A percentile compares a stretch with the other conserved stretches of the same genome.
Evolutionary conservation across 1,140 invertebrate genomes (phyloP).

Genomic region (Pygmarrhopalites habei): DNA sequence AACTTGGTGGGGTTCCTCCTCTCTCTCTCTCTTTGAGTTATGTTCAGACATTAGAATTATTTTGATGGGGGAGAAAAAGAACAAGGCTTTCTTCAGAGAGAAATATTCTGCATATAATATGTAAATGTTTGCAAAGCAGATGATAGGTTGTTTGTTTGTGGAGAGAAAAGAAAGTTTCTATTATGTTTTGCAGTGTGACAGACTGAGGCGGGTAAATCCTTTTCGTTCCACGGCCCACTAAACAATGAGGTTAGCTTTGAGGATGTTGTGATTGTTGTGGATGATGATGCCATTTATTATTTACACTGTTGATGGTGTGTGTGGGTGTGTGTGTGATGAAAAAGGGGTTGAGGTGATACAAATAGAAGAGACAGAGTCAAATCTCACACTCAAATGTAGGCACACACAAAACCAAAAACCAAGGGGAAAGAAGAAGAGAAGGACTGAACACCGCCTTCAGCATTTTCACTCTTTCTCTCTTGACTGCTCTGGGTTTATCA

Average conservation of each 20-base stretch:
- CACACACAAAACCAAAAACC: too few species aligned
- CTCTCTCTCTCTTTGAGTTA: too few species aligned
- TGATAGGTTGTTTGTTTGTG: too few species aligned
- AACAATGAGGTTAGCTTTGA: constrained; percentile 1
- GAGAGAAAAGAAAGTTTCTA: too few species aligned
- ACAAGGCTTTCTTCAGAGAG: too few species aligned
- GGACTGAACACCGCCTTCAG: constrained; percentile 4
- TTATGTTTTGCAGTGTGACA: too few species aligned
- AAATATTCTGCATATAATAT: too few species aligned
- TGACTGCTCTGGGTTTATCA: not conserved
- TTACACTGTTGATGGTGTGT: constrained; percentile 3
- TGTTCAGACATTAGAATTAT: too few species aligned
- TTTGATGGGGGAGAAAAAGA: too few species aligned
- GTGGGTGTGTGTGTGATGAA: not conserved
- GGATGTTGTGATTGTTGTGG: constrained; percentile 1
- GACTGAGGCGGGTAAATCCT: not conserved
- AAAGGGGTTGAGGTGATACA: constrained; percentile 2
- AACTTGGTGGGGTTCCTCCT: too few species aligned
- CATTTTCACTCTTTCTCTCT: constrained; percentile 3
- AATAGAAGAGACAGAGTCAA: constrained; percentile 2
- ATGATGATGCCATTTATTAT: constrained; percentile 6
- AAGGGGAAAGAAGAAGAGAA: not conserved
- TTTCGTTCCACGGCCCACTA: not conserved
- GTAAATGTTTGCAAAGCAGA: too few species aligned
- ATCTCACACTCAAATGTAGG: constrained; percentile 3